phyloP scores from a whole-genome alignment of 2,113 vertebrate species.

The Forbesichthys papilliferus region DNA sequence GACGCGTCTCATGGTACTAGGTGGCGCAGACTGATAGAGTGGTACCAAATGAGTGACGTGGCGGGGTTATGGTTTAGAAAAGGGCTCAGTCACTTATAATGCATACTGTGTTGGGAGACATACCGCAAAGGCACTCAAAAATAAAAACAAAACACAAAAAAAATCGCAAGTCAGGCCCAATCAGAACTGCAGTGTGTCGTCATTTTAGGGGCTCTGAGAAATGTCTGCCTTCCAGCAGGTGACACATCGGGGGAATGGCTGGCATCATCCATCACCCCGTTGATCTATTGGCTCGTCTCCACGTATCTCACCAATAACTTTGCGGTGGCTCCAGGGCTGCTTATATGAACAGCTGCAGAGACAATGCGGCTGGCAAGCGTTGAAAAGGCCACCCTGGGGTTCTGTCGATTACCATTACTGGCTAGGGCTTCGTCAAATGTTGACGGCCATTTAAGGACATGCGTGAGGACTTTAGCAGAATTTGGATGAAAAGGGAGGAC shows the following conservation, averaged over 20 bases:
- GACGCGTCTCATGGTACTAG: conserved; percentile 20
- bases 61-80: conserved; percentile 3
- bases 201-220: conserved; percentile 47
- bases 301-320: conserved; percentile 14
- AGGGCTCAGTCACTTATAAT: conserved; percentile 16
- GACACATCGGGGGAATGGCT: conserved; percentile 16
- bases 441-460: neutral
- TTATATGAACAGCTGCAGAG: conserved; percentile 43
- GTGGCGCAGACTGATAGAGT: neutral
- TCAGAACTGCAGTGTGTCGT: conserved; percentile 58
- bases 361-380: conserved; percentile 32
- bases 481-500: neutral
- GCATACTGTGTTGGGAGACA: neutral
- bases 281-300: conserved; percentile 42
- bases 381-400: conserved; percentile 11
- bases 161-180: conserved; percentile 28
- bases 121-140: conserved; percentile 24
- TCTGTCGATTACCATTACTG: conserved; percentile 38
- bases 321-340: conserved; percentile 32
- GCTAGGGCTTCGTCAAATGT: conserved; percentile 21
- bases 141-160: conserved; percentile 5
- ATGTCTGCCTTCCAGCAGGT: conserved; percentile 16
- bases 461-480: neutral
- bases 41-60: neutral
- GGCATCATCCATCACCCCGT: conserved; percentile 51